These are phyloP conservation scores for Chaetura pelagica DNA, from an alignment of 2,113 vertebrate species.

Conservation along the genomic window DNA sequence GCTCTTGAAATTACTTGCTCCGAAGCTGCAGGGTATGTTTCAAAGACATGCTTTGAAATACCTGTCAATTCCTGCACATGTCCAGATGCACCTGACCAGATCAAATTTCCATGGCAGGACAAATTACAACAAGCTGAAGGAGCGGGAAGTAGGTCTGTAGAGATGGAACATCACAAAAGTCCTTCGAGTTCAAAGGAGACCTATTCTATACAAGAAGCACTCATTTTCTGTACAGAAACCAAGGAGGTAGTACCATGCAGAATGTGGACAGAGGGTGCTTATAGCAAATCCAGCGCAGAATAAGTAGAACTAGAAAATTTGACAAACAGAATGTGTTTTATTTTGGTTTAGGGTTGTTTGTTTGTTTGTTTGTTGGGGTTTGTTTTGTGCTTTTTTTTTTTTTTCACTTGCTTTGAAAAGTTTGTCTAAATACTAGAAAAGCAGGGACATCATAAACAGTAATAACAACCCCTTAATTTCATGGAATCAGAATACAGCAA, in stretches of 20 bases:
- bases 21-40: neutral
- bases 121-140: neutral
- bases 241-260: neutral
- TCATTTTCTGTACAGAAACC: neutral
- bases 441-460: neutral
- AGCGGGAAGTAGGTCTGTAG: neutral
- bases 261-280: accelerated
- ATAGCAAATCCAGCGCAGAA: neutral
- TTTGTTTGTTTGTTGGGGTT: too few species aligned
- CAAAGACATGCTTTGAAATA: neutral
- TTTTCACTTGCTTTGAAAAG: neutral
- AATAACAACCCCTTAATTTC: neutral
- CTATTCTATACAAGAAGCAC: neutral
- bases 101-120: neutral
- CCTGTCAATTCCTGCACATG: neutral
- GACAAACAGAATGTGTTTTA: neutral
- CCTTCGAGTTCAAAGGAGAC: neutral
- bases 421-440: neutral
- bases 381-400: too few species aligned
- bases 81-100: neutral
- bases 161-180: neutral
- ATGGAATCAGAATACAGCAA: neutral
- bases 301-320: neutral
- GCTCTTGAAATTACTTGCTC: neutral
- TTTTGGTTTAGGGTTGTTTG: neutral